These are phyloP conservation scores for Eudasyphora cyanicolor DNA, from an alignment of 2,888 invertebrate genomes.

Conservation along the genomic window DNA sequence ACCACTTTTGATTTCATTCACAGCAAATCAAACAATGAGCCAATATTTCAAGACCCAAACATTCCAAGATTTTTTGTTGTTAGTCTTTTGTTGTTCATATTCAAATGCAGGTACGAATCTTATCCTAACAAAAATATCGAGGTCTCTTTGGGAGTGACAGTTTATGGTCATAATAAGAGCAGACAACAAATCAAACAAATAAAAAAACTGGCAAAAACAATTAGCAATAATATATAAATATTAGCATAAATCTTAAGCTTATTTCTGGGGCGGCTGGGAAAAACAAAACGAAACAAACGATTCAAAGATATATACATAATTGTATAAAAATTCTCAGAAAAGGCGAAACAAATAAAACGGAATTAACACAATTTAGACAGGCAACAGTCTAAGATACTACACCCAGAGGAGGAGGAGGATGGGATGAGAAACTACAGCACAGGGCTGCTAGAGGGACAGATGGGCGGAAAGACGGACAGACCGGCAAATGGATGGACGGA, in stretches of 20 bases:
- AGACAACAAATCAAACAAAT: not conserved
- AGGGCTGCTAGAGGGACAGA: too few relatives aligned
- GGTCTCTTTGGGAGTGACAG: too few relatives aligned
- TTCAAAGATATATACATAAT: not conserved
- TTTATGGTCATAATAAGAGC: not conserved
- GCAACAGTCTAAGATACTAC: not conserved
- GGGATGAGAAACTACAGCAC: not conserved
- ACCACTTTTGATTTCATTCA: too few relatives aligned
- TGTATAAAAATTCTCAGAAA: not conserved
- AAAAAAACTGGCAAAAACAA: not conserved
- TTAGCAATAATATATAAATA: slow-evolving; percentile 17
- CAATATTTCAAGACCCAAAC: too few relatives aligned
- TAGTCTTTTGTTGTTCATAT: not conserved
- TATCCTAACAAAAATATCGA: not conserved
- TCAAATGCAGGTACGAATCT: not conserved
- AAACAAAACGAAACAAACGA: not conserved
- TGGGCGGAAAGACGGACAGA: too few relatives aligned
- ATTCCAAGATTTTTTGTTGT: too few relatives aligned
- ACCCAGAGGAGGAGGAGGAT: not conserved
- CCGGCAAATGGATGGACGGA: not conserved
- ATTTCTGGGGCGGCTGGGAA: not conserved
- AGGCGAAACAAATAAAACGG: not conserved
- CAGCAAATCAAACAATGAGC: too few relatives aligned
- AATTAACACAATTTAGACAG: slow-evolving; percentile 13
- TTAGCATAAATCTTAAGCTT: slow-evolving; percentile 5